Evolutionary conservation across 53 echinoderm and acorn worm genomes (phyloP).

Genomic region (Zoroaster sp.): DNA sequence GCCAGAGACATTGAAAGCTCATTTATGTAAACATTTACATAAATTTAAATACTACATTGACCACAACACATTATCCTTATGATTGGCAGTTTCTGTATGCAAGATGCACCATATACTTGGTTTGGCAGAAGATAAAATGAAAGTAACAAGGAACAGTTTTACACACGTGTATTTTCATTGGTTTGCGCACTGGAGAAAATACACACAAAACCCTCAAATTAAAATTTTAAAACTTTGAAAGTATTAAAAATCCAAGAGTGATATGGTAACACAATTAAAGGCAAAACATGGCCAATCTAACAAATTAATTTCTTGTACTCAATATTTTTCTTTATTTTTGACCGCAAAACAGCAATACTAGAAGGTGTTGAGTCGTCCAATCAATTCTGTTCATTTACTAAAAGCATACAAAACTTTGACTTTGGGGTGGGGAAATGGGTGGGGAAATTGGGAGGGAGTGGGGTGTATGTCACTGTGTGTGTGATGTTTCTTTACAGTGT

Average conservation of each 20-base stretch:
- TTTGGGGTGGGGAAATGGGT: too few species aligned
- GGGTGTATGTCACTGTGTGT: too few species aligned
- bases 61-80: not conserved
- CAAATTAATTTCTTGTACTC: not conserved
- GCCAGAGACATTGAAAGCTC: not conserved
- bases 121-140: not conserved
- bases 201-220: not conserved
- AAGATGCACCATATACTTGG: not conserved
- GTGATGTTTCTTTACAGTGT: too few species aligned
- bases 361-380: too few species aligned
- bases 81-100: not conserved
- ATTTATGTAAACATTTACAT: not conserved
- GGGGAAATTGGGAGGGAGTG: too few species aligned
- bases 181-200: not conserved
- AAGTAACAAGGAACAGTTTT: too few species aligned
- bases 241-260: not conserved
- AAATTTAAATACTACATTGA: conserved; percentile 14
- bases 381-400: too few species aligned
- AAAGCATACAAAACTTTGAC: too few species aligned
- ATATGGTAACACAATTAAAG: not conserved
- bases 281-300: not conserved
- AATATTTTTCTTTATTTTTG: not conserved
- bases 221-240: not conserved
- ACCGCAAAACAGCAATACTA: too few species aligned
- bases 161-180: not conserved